Conservation (phyloP, 92 coral and sea anemone species). For the Ricordea florida region DNA sequence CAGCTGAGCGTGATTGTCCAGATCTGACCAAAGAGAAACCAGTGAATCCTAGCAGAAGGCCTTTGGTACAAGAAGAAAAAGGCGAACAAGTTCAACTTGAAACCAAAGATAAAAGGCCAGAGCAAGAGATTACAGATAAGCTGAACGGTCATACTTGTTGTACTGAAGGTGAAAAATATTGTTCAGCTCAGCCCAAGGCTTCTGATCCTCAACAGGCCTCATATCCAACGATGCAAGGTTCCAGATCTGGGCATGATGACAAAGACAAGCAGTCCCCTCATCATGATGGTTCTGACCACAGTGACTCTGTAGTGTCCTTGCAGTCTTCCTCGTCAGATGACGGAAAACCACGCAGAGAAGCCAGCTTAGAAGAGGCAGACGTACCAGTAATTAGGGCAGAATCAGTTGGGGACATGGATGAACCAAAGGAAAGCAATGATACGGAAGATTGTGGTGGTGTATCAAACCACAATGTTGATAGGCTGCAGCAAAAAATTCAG, state of each 20-base stretch:
- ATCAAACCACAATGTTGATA: constrained; percentile 33
- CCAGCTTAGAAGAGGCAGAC: not conserved
- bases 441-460: not conserved
- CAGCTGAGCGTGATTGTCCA: too few relatives aligned
- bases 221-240: not conserved
- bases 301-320: constrained; percentile 59
- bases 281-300: constrained; percentile 41
- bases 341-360: not conserved
- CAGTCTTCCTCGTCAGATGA: constrained; percentile 53
- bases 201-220: not conserved
- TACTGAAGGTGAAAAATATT: too few relatives aligned
- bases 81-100: too few relatives aligned
- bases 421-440: not conserved
- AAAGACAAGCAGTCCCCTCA: not conserved
- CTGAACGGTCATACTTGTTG: too few relatives aligned
- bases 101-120: too few relatives aligned
- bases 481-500: constrained; percentile 51
- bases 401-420: not conserved
- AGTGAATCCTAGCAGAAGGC: too few relatives aligned
- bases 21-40: too few relatives aligned
- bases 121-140: too few relatives aligned
- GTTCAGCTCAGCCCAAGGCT: too few relatives aligned
- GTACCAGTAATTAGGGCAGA: not conserved
- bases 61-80: too few relatives aligned
- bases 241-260: not conserved